phyloP scores from a whole-genome alignment of 2,888 invertebrate genomes.

The Pardosa pseudoannulata region DNA sequence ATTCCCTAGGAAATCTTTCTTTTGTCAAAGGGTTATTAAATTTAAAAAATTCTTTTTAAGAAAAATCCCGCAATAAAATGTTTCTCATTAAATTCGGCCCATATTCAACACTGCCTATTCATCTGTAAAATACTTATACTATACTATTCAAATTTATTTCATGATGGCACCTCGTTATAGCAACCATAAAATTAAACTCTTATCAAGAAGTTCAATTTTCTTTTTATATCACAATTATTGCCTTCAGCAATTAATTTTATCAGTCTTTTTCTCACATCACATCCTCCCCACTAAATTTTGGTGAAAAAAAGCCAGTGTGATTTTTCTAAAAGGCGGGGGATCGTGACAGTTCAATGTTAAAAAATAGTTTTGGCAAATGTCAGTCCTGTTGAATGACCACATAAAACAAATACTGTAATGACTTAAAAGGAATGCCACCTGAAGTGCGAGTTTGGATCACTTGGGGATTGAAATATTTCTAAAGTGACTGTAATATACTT shows the following conservation, averaged over 20 bases:
- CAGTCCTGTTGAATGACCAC: neutral
- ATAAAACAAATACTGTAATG: neutral
- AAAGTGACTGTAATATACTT: too few relatives aligned
- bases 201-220: neutral
- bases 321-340: neutral
- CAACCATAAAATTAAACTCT: neutral
- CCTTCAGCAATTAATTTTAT: neutral
- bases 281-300: too few relatives aligned
- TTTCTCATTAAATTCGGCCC: too few relatives aligned
- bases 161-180: neutral
- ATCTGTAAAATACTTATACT: neutral
- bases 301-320: too few relatives aligned
- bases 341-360: neutral
- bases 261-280: neutral
- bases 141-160: neutral
- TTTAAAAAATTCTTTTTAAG: too few relatives aligned
- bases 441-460: too few relatives aligned
- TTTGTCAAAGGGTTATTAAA: too few relatives aligned
- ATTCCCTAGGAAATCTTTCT: too few relatives aligned
- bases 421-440: neutral
- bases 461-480: too few relatives aligned
- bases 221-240: constrained; percentile 4
- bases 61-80: too few relatives aligned
- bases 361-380: neutral
- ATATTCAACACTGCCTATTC: too few relatives aligned